Base-by-base conservation (phyloP, 2,113 vertebrate species). In the Lampris megalopsis region DNA sequence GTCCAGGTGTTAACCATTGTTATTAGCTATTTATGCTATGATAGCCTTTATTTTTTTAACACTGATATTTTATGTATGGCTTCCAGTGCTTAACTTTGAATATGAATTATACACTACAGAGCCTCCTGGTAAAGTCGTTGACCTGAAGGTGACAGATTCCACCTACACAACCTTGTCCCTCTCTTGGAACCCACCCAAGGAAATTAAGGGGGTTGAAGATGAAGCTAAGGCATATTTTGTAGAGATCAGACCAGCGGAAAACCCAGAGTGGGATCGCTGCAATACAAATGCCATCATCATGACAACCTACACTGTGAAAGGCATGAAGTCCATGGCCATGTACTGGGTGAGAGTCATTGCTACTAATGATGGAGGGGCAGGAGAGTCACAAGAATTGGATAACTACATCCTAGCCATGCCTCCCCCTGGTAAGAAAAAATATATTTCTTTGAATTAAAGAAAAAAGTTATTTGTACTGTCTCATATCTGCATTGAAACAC, bases 211-310 rank as follows among this genome's bases (percentile, higher is more conserved):
- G 37, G 86, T 90, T 54, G 73, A 92, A 40, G 92, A 92, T 1
- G 88, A 91, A 48, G 94, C 95, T 43, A 96, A 94, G 68, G 96
- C 96, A n/a, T 98, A 96, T 2, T 90, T 95, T 80, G 94, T 97
- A 49, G 97, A 98, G 84, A 91, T 97, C 73, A 86, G 94, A 5
- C 88, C 92, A 62, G 89, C 92, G 4, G 93, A 94, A 64, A 94
- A 79, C 81, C 88, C 88, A 11, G 94, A 83, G 11, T 98, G 97
- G 97, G 90, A 82, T 52, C 94, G 92, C 2, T 96, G 96, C 88
- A 97, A 96, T 42, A 0, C 35, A 3, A 92, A 93, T 59, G 87
- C 90, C 1, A 87, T 95, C 75, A 82, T 82, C 1, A 63, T 52
- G 42, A 94, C 80, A 66, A 77, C 73, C 65, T 96, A 92, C 82